These are phyloP conservation scores for Alethe castanea DNA, from an alignment of 2,113 vertebrate genomes.

Conservation along the genomic window DNA sequence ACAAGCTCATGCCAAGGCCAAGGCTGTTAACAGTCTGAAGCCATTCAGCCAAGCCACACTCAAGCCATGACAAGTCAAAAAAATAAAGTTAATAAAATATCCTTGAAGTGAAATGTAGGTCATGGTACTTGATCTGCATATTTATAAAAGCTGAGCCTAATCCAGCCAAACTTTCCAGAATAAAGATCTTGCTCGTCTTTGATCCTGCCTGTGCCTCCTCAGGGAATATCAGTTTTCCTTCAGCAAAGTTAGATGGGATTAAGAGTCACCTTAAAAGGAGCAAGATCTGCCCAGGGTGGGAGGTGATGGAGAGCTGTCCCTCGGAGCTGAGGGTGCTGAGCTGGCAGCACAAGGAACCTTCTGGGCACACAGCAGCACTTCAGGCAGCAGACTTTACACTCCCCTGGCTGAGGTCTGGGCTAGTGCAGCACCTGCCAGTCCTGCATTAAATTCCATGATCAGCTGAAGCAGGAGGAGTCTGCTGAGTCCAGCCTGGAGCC, in stretches of 20 bases:
- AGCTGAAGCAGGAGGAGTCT: background rate
- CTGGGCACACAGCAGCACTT: background rate
- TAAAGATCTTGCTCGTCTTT: background rate
- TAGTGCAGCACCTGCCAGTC: background rate
- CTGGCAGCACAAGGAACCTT: fast-evolving
- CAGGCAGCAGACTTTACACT: background rate
- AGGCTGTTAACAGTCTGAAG: background rate
- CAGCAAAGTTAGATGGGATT: background rate
- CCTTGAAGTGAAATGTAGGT: conserved; percentile 39
- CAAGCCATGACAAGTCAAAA: conserved; percentile 23
- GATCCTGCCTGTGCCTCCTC: background rate
- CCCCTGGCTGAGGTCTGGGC: background rate
- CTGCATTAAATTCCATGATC: fast-evolving
- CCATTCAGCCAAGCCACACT: conserved; percentile 1
- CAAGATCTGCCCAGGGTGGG: background rate
- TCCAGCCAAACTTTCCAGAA: conserved; percentile 17
- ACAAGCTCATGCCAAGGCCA: background rate
- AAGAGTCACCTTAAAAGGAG: background rate
- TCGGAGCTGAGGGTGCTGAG: fast-evolving
- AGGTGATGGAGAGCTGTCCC: background rate
- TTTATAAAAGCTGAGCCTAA: conserved; percentile 36
- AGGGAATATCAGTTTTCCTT: conserved; percentile 22
- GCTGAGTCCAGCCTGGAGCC: background rate
- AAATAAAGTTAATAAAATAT: conserved; percentile 36
- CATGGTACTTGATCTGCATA: conserved; percentile 9